phyloP scores from a whole-genome alignment of 1,140 invertebrate genomes.

The Sesamia nonagrioides region DNA sequence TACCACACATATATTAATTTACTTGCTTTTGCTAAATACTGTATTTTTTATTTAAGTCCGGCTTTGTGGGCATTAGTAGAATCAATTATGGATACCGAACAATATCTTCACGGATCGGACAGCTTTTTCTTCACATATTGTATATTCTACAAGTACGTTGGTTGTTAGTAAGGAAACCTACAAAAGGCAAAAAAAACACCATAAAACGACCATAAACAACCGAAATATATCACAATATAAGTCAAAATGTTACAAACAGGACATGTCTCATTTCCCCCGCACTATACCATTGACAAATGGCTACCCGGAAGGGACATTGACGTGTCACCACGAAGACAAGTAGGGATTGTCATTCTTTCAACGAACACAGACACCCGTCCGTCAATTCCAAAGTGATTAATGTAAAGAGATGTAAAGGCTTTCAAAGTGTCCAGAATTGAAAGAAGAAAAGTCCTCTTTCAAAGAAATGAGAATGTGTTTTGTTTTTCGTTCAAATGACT shows the following conservation, averaged over 20 bases:
- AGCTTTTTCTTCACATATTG: no score
- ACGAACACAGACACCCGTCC: constrained; percentile 45
- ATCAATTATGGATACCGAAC: no score
- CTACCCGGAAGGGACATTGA: constrained; percentile 38
- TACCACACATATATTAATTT: no score
- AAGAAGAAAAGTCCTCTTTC: background rate
- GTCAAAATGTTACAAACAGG: constrained; percentile 43
- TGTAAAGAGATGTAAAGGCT: constrained; percentile 45
- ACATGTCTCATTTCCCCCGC: constrained; percentile 36
- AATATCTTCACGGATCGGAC: no score
- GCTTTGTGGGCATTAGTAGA: no score
- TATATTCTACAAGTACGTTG: no score
- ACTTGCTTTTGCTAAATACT: no score
- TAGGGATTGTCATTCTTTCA: constrained; percentile 56
- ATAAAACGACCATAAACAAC: background rate
- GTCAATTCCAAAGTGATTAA: constrained; percentile 69
- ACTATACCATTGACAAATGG: constrained; percentile 53
- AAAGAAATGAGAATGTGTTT: constrained; percentile 17
- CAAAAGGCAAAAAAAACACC: background rate
- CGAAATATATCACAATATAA: background rate
- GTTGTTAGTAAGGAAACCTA: background rate
- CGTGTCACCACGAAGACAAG: constrained; percentile 35
- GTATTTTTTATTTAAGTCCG: no score
- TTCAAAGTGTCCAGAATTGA: background rate
- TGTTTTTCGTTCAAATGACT: constrained; percentile 1